A percentile compares a stretch with the other conserved stretches of the same genome.
Conservation (phyloP, 2,888 invertebrate species). For the Andrena dorsata region DNA sequence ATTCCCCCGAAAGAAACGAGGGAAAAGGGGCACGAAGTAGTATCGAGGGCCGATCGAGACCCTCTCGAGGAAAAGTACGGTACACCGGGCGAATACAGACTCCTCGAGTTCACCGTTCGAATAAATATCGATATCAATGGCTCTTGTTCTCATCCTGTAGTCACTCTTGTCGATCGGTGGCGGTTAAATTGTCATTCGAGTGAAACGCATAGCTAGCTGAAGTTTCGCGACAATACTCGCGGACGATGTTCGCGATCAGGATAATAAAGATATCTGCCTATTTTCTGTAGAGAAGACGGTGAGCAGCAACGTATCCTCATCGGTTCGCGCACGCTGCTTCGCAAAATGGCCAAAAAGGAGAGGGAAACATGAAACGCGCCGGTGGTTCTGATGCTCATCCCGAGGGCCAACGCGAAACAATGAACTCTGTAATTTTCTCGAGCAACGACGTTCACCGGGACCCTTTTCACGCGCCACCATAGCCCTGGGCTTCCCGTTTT, state of each 20-base stretch:
- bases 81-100: slow-evolving; percentile 31
- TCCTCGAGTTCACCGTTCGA: slow-evolving; percentile 9
- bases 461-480: slow-evolving; percentile 72
- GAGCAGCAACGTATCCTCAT: slow-evolving; percentile 55
- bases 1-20: slow-evolving; percentile 25
- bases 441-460: slow-evolving; percentile 62
- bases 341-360: slow-evolving; percentile 52
- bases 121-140: slow-evolving; percentile 37
- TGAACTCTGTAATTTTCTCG: slow-evolving; percentile 75
- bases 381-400: slow-evolving; percentile 39
- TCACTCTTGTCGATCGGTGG: neutral
- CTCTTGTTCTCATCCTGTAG: neutral
- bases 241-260: neutral
- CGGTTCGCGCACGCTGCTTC: slow-evolving; percentile 56
- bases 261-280: neutral
- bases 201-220: neutral
- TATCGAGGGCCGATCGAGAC: slow-evolving; percentile 50
- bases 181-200: slow-evolving; percentile 15
- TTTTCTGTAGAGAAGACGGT: slow-evolving; percentile 21
- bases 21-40: slow-evolving; percentile 17
- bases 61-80: slow-evolving; percentile 20
- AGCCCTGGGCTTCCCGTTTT: slow-evolving; percentile 68
- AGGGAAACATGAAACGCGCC: slow-evolving; percentile 61
- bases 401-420: slow-evolving; percentile 69
- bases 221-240: neutral